Conservation (phyloP, 2,113 vertebrate species). For the Euleptes europaea region DNA sequence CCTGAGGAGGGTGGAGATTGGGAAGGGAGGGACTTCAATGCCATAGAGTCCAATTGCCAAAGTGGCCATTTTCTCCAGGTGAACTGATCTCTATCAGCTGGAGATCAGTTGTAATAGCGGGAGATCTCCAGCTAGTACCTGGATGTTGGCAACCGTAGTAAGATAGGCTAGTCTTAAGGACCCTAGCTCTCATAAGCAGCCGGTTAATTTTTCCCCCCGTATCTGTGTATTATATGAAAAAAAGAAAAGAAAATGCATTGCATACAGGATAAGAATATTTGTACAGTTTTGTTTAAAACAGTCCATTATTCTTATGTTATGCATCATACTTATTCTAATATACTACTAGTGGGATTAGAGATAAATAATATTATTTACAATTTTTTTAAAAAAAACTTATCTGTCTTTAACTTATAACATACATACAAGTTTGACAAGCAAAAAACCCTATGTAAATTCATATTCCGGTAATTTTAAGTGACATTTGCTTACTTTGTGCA, state of each 20-base stretch:
- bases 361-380: constrained; percentile 33
- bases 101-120: too few species aligned
- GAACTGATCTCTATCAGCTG: too few species aligned
- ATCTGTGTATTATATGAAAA: neutral
- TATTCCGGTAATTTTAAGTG: neutral
- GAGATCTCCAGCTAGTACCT: too few species aligned
- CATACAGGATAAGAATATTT: constrained; percentile 5
- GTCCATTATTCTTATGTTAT: constrained; percentile 10
- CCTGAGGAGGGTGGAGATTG: too few species aligned
- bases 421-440: neutral
- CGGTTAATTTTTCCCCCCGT: neutral
- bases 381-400: neutral
- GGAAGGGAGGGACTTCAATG: too few species aligned
- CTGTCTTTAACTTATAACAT: neutral
- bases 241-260: neutral
- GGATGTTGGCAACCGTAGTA: too few species aligned
- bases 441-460: neutral
- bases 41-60: too few species aligned
- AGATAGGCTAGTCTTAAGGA: neutral
- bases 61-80: too few species aligned
- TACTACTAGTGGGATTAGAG: constrained; percentile 8
- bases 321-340: neutral
- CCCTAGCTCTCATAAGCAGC: neutral
- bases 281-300: constrained; percentile 1
- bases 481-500: neutral